Evolutionary conservation across 2,113 vertebrate species (phyloP).

Genomic region (Butastur rufipennis): DNA sequence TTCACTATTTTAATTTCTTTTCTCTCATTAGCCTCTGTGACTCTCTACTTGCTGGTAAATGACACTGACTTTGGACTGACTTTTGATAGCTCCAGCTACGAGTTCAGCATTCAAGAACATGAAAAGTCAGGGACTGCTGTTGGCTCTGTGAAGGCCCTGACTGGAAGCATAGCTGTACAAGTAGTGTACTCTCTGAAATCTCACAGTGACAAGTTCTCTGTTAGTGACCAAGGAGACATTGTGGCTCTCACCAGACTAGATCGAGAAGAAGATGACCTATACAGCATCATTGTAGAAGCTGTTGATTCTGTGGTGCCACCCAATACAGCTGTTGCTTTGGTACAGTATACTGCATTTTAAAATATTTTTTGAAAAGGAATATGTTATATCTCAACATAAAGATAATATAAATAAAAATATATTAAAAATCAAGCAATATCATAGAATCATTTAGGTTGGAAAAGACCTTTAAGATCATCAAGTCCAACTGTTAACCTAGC

Average conservation of each 20-base stretch:
- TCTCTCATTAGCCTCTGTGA: constrained; percentile 58
- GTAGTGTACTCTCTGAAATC: constrained; percentile 69
- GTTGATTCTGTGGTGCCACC: constrained; percentile 69
- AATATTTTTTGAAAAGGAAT: background rate
- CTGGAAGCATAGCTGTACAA: constrained; percentile 39
- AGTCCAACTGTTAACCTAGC: no score
- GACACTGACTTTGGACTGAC: constrained; percentile 41
- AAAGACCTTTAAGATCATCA: no score
- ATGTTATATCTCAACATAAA: no score
- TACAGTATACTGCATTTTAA: constrained; percentile 8
- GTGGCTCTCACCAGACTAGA: constrained; percentile 49
- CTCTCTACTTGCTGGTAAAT: constrained; percentile 55
- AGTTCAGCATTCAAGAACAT: constrained; percentile 72
- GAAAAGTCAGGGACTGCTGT: constrained; percentile 16
- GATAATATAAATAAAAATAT: background rate
- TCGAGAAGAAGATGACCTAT: constrained; percentile 70
- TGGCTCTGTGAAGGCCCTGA: constrained; percentile 66
- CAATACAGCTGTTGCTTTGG: constrained; percentile 67
- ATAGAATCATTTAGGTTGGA: background rate
- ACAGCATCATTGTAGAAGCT: constrained; percentile 73
- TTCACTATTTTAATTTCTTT: background rate
- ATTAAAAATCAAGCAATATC: background rate
- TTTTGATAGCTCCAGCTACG: constrained; percentile 72
- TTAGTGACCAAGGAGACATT: constrained; percentile 64
- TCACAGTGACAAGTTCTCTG: constrained; percentile 66